These are phyloP conservation scores for Sepioteuthis lessoniana DNA, from an alignment of 2,888 invertebrate species.

Conservation along the genomic window DNA sequence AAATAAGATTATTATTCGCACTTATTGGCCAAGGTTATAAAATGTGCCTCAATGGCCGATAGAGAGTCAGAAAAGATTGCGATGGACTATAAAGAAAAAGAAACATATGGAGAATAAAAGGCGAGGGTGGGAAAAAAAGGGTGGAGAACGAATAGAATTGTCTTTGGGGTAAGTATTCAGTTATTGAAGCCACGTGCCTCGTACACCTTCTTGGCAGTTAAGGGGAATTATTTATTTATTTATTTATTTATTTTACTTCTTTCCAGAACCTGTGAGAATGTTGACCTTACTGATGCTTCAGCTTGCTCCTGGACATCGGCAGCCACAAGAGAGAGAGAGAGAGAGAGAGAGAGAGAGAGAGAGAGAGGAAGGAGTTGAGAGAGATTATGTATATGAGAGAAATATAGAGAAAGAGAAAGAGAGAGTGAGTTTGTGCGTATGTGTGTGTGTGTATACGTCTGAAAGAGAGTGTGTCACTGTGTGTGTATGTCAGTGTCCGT, in stretches of 20 bases:
- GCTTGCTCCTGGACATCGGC: background rate
- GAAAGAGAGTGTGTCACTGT: no score
- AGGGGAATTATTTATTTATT: background rate
- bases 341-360: background rate
- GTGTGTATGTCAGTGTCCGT: no score
- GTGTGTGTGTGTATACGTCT: no score
- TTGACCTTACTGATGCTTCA: background rate
- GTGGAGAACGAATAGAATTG: background rate
- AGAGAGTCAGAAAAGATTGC: background rate
- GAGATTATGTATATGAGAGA: no score
- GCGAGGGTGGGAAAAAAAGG: background rate
- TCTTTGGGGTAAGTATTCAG: background rate
- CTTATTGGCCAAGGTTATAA: background rate
- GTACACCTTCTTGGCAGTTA: background rate
- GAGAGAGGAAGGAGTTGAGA: no score
- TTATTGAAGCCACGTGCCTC: constrained; percentile 21
- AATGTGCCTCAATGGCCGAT: background rate
- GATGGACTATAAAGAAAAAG: background rate
- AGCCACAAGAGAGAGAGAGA: background rate
- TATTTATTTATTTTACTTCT: background rate
- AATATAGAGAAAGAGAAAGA: no score
- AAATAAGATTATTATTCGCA: background rate
- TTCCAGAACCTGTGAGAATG: background rate
- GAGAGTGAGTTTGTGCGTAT: no score
- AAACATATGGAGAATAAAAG: background rate